Conservation (phyloP, 1,140 invertebrate species). For the Doryteuthis pealeii region DNA sequence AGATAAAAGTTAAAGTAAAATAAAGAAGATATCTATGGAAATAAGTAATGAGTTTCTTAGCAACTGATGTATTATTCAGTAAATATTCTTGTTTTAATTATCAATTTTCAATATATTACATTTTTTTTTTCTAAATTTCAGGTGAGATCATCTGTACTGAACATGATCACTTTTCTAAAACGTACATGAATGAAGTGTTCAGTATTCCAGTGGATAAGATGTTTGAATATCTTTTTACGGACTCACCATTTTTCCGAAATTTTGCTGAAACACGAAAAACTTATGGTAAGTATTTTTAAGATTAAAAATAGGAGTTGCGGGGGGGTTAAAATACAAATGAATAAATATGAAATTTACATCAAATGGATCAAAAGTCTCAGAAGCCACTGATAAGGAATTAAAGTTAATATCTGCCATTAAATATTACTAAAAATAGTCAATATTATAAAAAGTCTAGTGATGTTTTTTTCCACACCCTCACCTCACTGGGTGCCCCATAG, state of each 20-base stretch:
- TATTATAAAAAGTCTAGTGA: no score
- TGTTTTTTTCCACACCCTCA: no score
- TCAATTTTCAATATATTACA: not conserved
- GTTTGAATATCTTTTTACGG: slow-evolving; percentile 90
- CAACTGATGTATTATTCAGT: no score
- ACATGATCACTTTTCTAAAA: slow-evolving; percentile 76
- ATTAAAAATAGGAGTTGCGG: not conserved
- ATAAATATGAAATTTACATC: slow-evolving; percentile 33
- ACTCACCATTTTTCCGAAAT: slow-evolving; percentile 85
- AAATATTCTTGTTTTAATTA: no score
- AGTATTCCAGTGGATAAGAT: slow-evolving; percentile 78
- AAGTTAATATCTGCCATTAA: no score
- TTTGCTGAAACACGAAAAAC: slow-evolving; percentile 72
- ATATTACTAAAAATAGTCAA: no score
- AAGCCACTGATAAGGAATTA: slow-evolving; percentile 10
- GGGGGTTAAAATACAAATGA: no score
- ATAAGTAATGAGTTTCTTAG: no score
- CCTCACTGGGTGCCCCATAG: no score
- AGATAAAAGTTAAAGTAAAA: no score
- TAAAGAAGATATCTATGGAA: no score
- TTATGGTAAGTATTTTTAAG: slow-evolving; percentile 66
- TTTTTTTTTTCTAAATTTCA: slow-evolving; percentile 20
- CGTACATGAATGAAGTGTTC: slow-evolving; percentile 73
- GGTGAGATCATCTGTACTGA: slow-evolving; percentile 47
- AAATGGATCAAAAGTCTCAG: slow-evolving; percentile 60